Conservation (phyloP, 2,797 vertebrate species). For the Darevskia mixta region DNA sequence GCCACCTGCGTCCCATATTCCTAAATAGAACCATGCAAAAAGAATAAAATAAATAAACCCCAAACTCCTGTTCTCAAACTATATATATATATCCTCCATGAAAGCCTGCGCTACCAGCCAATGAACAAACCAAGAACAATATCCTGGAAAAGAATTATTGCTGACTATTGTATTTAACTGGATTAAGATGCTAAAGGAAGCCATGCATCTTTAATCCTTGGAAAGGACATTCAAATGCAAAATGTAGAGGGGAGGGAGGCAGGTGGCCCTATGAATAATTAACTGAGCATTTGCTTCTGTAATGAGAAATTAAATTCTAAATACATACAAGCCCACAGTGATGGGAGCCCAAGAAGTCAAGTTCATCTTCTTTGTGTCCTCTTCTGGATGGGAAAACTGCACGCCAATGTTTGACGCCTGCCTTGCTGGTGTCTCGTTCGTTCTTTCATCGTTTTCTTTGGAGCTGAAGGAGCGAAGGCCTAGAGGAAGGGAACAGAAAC, state of each 20-base stretch:
- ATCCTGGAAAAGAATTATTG: slow-evolving; percentile 13
- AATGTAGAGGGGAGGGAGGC: slow-evolving; percentile 23
- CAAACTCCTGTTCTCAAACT: too few species aligned
- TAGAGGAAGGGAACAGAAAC: not conserved
- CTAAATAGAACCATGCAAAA: too few species aligned
- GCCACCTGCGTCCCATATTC: too few species aligned
- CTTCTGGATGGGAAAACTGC: not conserved
- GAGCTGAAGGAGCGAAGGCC: not conserved
- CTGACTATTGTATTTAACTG: slow-evolving; percentile 24
- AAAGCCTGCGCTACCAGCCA: not conserved
- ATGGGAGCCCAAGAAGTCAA: slow-evolving; percentile 24
- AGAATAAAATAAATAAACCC: too few species aligned
- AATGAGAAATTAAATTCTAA: slow-evolving; percentile 44
- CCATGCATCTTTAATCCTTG: not conserved
- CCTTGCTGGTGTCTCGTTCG: slow-evolving; percentile 1
- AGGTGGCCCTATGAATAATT: slow-evolving; percentile 39
- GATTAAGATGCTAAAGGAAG: slow-evolving; percentile 40
- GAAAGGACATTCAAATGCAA: slow-evolving; percentile 17
- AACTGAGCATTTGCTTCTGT: slow-evolving; percentile 50
- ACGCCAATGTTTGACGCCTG: not conserved
- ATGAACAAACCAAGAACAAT: slow-evolving; percentile 18
- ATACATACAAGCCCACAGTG: slow-evolving; percentile 6
- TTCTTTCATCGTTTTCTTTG: not conserved
- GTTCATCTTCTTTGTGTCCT: slow-evolving; percentile 18
- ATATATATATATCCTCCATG: too few species aligned